Evolutionary conservation across 2,888 invertebrate genomes (phyloP).

Genomic region (Dascillus cervinus): DNA sequence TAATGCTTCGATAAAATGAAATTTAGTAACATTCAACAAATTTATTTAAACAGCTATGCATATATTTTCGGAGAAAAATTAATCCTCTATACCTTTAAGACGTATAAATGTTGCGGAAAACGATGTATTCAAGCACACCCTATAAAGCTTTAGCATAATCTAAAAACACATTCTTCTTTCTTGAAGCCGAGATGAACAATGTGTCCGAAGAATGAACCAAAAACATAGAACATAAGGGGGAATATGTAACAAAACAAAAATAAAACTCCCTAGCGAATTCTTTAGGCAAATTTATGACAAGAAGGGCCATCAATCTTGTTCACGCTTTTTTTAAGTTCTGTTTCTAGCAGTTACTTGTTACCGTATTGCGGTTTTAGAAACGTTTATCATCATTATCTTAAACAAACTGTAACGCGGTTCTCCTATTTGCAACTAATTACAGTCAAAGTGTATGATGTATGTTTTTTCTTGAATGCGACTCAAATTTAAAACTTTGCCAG

Average conservation of each 20-base stretch:
- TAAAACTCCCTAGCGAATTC: slow-evolving; percentile 33
- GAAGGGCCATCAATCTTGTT: slow-evolving; percentile 35
- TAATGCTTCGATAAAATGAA: too few relatives aligned
- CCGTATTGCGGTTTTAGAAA: slow-evolving; percentile 17
- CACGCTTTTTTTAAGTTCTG: slow-evolving; percentile 19
- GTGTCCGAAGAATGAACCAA: slow-evolving; percentile 31
- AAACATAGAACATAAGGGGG: slow-evolving; percentile 32
- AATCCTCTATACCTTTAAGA: too few relatives aligned
- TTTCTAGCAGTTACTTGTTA: slow-evolving; percentile 14
- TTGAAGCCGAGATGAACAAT: slow-evolving; percentile 30
- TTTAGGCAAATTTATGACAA: slow-evolving; percentile 40
- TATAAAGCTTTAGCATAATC: slow-evolving; percentile 31
- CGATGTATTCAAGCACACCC: slow-evolving; percentile 13
- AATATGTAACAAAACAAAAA: slow-evolving; percentile 34
- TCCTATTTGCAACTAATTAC: too few relatives aligned
- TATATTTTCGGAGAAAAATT: too few relatives aligned
- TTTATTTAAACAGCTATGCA: too few relatives aligned
- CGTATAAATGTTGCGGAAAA: too few relatives aligned
- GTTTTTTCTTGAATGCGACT: too few relatives aligned
- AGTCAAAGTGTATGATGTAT: too few relatives aligned
- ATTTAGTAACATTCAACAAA: too few relatives aligned
- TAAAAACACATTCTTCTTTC: slow-evolving; percentile 34
- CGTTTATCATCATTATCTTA: slow-evolving; percentile 18
- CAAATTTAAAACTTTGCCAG: too few relatives aligned
- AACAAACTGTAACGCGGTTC: slow-evolving; percentile 18